phyloP scores from a whole-genome alignment of 2,888 invertebrate genomes.

The Phania funesta region DNA sequence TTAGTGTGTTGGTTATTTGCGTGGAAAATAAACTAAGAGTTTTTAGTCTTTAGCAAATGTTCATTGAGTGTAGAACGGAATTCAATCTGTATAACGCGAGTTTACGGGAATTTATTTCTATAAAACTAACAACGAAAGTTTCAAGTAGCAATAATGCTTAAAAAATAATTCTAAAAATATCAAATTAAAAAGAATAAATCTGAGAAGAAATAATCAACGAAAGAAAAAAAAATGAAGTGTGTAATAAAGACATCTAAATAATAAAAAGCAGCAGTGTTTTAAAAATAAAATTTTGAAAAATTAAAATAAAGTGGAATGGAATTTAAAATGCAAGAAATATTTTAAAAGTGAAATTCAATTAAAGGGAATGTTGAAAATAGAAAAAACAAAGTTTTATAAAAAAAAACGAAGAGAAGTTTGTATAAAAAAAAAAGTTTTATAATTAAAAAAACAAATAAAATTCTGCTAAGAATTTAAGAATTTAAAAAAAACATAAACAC shows the following conservation, averaged over 20 bases:
- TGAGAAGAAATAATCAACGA: neutral
- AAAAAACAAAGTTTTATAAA: neutral
- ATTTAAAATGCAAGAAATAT: neutral
- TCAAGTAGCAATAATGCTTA: neutral
- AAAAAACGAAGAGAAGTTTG: neutral
- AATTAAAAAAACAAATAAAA: too few species aligned
- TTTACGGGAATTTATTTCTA: conserved; percentile 23
- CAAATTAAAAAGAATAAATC: neutral
- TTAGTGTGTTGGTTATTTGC: conserved; percentile 3
- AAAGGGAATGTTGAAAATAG: neutral
- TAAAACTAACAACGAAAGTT: neutral
- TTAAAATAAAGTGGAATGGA: neutral
- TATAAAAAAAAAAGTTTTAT: too few species aligned
- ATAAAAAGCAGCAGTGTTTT: neutral
- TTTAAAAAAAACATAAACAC: too few species aligned
- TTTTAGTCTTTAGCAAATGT: conserved; percentile 54
- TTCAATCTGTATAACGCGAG: neutral
- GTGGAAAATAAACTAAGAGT: conserved; percentile 36
- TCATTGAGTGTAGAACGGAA: conserved; percentile 54
- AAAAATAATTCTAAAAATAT: conserved; percentile 60
- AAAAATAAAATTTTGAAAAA: neutral
- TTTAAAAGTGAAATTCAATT: neutral
- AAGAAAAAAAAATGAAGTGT: neutral
- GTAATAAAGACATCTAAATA: conserved; percentile 8
- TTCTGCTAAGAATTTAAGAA: too few species aligned